Conservation (phyloP, 2,797 vertebrate genomes). For the Tragopan temminckii region DNA sequence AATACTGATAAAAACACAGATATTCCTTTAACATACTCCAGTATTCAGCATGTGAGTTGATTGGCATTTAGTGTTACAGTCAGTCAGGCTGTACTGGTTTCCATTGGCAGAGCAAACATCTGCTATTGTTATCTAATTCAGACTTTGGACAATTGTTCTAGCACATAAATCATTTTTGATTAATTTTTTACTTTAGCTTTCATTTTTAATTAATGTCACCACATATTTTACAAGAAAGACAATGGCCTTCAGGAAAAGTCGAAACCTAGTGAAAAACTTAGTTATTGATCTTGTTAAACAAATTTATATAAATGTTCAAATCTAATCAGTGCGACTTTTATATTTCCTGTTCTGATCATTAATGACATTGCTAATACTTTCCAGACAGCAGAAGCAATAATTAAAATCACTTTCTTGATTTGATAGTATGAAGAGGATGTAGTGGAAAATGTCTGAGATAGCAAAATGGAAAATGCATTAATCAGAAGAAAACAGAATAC, state of each 20-base stretch:
- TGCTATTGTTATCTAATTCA: conserved; percentile 50
- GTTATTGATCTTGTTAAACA: background rate
- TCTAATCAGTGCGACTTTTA: background rate
- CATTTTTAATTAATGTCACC: conserved; percentile 26
- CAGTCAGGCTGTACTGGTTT: conserved; percentile 18
- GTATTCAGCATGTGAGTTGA: background rate
- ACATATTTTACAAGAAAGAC: background rate
- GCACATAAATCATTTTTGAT: conserved; percentile 3
- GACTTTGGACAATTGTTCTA: conserved; percentile 17
- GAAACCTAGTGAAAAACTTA: background rate
- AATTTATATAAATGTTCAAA: background rate
- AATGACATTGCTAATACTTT: background rate
- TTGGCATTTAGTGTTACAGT: background rate
- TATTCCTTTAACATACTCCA: background rate
- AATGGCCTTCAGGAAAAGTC: background rate
- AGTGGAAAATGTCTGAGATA: background rate
- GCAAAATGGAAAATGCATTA: background rate
- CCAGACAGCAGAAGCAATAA: background rate
- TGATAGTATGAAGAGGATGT: background rate
- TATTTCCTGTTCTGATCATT: background rate
- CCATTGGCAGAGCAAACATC: conserved; percentile 44
- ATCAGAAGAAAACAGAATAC: background rate
- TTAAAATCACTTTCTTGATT: background rate
- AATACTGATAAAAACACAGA: background rate
- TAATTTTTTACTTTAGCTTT: conserved; percentile 31